Evolutionary conservation across 1,140 invertebrate species (phyloP).

Genomic region (Pygmarrhopalites habei): DNA sequence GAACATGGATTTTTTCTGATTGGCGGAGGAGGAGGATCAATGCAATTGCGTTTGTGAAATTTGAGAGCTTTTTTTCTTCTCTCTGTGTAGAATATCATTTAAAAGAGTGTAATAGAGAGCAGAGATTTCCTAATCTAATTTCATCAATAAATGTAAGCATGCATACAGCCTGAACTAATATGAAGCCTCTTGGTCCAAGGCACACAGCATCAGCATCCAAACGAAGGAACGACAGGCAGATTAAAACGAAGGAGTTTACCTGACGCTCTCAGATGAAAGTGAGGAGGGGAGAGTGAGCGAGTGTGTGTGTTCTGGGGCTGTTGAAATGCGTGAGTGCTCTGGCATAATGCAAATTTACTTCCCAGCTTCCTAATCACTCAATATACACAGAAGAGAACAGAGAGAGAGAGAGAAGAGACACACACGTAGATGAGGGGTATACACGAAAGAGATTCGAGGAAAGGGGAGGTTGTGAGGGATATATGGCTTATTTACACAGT

Average conservation of each 20-base stretch:
- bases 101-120: too few relatives aligned
- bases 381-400: neutral
- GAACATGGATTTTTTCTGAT: too few relatives aligned
- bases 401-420: neutral
- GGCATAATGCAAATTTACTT: slow-evolving; percentile 1
- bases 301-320: neutral
- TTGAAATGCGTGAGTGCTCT: slow-evolving; percentile 8
- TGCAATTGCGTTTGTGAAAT: too few relatives aligned
- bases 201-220: too few relatives aligned
- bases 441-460: neutral
- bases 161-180: slow-evolving; percentile 1
- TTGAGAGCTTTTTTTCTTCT: too few relatives aligned
- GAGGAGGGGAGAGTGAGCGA: neutral
- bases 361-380: neutral
- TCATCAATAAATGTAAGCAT: slow-evolving; percentile 7
- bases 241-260: too few relatives aligned
- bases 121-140: slow-evolving; percentile 3
- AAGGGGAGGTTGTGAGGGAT: neutral
- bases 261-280: too few relatives aligned
- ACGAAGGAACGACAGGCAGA: too few relatives aligned
- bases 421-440: neutral
- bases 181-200: neutral
- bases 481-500: neutral
- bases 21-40: too few relatives aligned
- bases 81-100: too few relatives aligned